Percentiles rank a stretch among this genome's conserved stretches.
These are phyloP conservation scores for Pseudorhombus dupliciocellatus DNA, from an alignment of 2,113 vertebrate species.

Conservation along the genomic window DNA sequence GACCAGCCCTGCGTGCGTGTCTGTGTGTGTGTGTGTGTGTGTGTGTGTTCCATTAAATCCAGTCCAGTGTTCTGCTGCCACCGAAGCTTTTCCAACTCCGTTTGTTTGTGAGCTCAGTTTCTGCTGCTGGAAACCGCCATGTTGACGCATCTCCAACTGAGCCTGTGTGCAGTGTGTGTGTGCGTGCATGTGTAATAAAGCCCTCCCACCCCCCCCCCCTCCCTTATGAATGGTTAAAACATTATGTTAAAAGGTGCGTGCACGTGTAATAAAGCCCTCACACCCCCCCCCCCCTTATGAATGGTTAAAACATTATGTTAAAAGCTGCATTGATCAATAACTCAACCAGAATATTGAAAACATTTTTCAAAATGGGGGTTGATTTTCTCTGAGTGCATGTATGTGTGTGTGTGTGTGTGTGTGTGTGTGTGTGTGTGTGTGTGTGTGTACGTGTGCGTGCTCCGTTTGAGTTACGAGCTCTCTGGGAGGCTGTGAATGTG, in stretches of 20 bases:
- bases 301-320: conserved; percentile 71
- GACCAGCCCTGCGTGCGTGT: conserved; percentile 3
- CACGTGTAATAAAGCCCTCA: conserved; percentile 30
- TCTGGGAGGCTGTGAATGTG: conserved; percentile 54
- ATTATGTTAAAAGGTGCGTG: conserved; percentile 71
- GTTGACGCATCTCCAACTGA: not conserved
- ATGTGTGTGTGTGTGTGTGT: conserved; percentile 24
- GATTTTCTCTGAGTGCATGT: conserved; percentile 36
- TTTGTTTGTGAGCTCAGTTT: not conserved
- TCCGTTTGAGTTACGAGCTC: conserved; percentile 48
- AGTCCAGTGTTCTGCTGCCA: conserved; percentile 25
- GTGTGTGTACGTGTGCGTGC: conserved; percentile 15
- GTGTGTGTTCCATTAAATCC: conserved; percentile 38
- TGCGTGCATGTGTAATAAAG: conserved; percentile 21
- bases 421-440: conserved; percentile 17
- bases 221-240: conserved; percentile 57
- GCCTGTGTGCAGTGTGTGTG: not conserved
- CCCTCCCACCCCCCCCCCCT: conserved; percentile 5
- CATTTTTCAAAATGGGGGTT: conserved; percentile 41
- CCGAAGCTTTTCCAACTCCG: conserved; percentile 9
- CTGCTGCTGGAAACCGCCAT: conserved; percentile 11
- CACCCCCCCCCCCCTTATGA: conserved; percentile 11
- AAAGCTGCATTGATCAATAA: conserved; percentile 67
- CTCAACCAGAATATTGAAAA: conserved; percentile 40
- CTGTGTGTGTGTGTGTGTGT: conserved; percentile 15